These are phyloP conservation scores for Amblyopsis hoosieri DNA, from an alignment of 2,797 vertebrate species.

Conservation along the genomic window DNA sequence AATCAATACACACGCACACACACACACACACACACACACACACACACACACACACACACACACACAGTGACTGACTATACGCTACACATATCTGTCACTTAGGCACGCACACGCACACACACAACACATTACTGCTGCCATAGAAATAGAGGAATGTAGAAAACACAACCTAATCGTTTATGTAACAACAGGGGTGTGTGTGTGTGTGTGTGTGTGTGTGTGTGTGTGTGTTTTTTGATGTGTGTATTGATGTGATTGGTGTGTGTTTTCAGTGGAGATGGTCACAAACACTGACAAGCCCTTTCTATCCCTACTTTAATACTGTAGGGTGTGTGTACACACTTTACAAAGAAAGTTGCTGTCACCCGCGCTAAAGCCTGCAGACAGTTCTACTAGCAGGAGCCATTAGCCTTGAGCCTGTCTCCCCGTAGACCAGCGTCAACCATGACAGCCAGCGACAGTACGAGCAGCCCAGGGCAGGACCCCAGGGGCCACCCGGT, in stretches of 20 bases:
- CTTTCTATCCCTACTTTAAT: conserved; percentile 1
- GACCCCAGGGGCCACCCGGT: conserved; percentile 31
- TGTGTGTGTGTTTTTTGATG: conserved; percentile 8
- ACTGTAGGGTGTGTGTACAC: conserved; percentile 7
- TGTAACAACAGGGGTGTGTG: neutral
- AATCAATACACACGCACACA: conserved; percentile 52
- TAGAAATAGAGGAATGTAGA: too few species aligned
- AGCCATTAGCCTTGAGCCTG: conserved; percentile 51
- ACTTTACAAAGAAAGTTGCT: conserved; percentile 4
- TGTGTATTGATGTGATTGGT: too few species aligned
- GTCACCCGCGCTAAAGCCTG: conserved; percentile 37
- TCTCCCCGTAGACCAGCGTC: conserved; percentile 42
- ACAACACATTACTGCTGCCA: too few species aligned
- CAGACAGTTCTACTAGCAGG: conserved; percentile 37
- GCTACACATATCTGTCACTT: too few species aligned
- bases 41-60: neutral
- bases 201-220: conserved; percentile 5
- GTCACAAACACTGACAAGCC: neutral
- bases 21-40: conserved; percentile 16
- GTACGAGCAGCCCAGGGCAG: conserved; percentile 31
- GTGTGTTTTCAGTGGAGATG: neutral
- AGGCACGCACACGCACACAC: too few species aligned
- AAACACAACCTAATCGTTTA: too few species aligned
- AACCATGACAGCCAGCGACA: conserved; percentile 45
- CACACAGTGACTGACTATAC: too few species aligned